Percentiles rank a stretch among this genome's conserved stretches.
phyloP scores from a whole-genome alignment of 1,140 invertebrate species.

The Temnothorax nylanderi region DNA sequence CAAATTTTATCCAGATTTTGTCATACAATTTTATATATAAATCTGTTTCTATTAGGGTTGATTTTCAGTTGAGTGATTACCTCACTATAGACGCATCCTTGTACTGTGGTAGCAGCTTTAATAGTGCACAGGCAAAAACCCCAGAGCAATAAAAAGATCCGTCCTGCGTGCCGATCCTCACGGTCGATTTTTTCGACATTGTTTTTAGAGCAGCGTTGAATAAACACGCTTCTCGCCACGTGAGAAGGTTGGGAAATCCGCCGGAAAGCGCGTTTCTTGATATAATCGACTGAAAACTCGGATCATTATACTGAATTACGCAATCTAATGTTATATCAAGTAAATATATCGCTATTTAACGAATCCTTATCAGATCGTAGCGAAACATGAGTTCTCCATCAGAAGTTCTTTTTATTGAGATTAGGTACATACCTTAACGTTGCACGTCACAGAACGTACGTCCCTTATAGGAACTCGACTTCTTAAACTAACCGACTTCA shows the following conservation, averaged over 20 bases:
- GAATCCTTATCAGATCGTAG: neutral
- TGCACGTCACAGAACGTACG: too few relatives aligned
- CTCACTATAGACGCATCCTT: conserved; percentile 94
- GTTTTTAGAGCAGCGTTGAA: neutral
- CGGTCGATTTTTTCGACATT: neutral
- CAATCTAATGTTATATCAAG: neutral
- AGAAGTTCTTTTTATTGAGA: neutral
- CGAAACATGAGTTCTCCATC: neutral
- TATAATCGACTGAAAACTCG: neutral
- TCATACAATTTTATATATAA: too few relatives aligned
- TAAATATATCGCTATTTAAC: neutral
- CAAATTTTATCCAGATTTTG: too few relatives aligned
- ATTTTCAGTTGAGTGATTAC: conserved; percentile 78
- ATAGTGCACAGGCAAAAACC: conserved; percentile 96
- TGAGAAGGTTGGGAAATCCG: neutral
- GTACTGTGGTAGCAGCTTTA: conserved; percentile 93
- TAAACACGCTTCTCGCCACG: too few relatives aligned
- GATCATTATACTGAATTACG: conserved; percentile 2
- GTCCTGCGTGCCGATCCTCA: conserved; percentile 92
- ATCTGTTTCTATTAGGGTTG: too few relatives aligned
- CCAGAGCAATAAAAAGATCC: conserved; percentile 98
- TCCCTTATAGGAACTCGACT: too few relatives aligned
- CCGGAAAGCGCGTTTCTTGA: neutral
- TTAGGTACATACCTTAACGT: too few relatives aligned
- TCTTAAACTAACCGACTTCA: too few relatives aligned